Percentiles rank a stretch among this genome's conserved stretches.
Conservation (phyloP, 2,113 vertebrate genomes). For the Lipotes vexillifer region DNA sequence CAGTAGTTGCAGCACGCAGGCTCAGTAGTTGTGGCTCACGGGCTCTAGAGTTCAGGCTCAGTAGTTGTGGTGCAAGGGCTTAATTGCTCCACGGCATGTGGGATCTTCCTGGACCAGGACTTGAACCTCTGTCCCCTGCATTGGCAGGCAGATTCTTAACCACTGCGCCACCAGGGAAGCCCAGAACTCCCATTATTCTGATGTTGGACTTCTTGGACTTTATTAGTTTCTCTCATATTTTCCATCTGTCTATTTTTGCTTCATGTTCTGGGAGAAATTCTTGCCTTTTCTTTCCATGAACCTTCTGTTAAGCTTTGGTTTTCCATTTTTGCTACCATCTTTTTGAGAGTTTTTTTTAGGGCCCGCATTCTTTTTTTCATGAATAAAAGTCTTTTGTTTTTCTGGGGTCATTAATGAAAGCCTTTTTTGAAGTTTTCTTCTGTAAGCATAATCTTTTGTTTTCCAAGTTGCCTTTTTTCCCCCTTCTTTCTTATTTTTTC, state of each 20-base stretch:
- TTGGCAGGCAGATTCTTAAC: no score
- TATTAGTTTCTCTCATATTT: background rate
- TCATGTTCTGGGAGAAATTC: background rate
- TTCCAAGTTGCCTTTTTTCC: background rate
- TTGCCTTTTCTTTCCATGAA: background rate
- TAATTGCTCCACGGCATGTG: no score
- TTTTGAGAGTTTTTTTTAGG: background rate
- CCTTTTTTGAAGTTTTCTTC: background rate
- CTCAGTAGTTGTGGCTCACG: no score
- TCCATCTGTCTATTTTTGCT: background rate
- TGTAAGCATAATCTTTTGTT: background rate
- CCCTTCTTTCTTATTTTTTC: background rate
- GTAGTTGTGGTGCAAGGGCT: no score
- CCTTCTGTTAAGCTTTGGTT: background rate
- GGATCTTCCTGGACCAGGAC: no score
- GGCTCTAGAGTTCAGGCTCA: no score
- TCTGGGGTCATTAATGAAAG: background rate
- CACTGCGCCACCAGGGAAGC: no score
- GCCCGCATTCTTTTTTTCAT: background rate
- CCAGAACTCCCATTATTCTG: background rate
- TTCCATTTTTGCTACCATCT: background rate
- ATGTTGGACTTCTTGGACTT: background rate
- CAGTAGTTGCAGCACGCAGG: no score
- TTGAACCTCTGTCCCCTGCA: no score
- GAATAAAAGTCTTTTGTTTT: background rate